Conservation (phyloP, 2,888 invertebrate species). For the Hirtodrosophila histrioides region DNA sequence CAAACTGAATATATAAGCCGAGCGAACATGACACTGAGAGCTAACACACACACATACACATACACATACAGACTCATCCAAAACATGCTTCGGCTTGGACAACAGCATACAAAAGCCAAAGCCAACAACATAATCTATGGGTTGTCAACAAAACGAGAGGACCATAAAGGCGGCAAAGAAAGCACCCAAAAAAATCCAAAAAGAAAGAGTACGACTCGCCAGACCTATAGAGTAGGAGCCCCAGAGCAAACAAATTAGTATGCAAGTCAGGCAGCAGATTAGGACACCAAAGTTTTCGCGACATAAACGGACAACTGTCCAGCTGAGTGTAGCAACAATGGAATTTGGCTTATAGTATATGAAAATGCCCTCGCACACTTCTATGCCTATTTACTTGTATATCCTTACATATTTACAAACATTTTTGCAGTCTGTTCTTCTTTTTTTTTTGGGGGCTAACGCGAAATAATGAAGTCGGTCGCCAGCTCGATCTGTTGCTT, state of each 20-base stretch:
- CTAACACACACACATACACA: conserved; percentile 8
- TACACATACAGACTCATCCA: conserved; percentile 13
- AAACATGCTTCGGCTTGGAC: conserved; percentile 47
- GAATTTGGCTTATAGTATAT: conserved; percentile 45
- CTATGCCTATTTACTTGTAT: conserved; percentile 11
- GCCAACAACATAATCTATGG: conserved; percentile 80
- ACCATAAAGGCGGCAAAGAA: conserved; percentile 65
- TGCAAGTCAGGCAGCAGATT: conserved; percentile 79
- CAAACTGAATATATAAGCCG: conserved; percentile 69
- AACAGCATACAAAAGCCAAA: conserved; percentile 55
- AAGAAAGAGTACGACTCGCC: conserved; percentile 34
- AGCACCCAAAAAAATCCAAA: conserved; percentile 2
- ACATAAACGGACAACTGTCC: conserved; percentile 73
- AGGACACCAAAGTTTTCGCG: conserved; percentile 81
- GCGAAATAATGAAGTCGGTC: conserved; percentile 69
- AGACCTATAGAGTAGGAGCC: conserved; percentile 13
- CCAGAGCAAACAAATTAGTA: conserved; percentile 77
- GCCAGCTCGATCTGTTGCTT: conserved; percentile 66
- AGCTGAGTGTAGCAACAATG: conserved; percentile 46
- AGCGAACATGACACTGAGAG: conserved; percentile 61
- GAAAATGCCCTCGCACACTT: conserved; percentile 31
- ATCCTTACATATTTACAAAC: conserved; percentile 22
- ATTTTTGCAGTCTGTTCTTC: conserved; percentile 13
- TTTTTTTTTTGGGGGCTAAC: conserved; percentile 31
- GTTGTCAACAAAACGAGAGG: conserved; percentile 70